Evolutionary conservation across 2,113 vertebrate genomes (phyloP).

Genomic region (Mormoops blainvillei): DNA sequence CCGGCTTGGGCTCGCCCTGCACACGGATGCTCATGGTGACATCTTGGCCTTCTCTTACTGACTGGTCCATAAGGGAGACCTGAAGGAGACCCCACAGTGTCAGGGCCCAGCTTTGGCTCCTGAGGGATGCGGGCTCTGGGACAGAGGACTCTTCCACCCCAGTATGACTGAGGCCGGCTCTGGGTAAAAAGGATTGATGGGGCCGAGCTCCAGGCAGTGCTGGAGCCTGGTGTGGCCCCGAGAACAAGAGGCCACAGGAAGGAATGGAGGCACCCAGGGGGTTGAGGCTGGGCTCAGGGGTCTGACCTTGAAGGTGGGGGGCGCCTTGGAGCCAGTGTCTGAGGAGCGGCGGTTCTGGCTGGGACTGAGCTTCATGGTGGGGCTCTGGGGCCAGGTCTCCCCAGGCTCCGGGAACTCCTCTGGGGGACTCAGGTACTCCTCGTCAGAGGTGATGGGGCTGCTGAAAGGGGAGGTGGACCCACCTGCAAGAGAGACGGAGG

Average conservation of each 20-base stretch:
- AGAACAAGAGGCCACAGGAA: not conserved
- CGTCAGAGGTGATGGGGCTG: slow-evolving; percentile 97
- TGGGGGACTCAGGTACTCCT: slow-evolving; percentile 96
- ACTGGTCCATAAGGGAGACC: slow-evolving; percentile 89
- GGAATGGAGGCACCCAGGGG: not conserved
- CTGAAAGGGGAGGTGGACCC: slow-evolving; percentile 81
- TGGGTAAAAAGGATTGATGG: not conserved
- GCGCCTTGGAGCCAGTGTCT: slow-evolving; percentile 87
- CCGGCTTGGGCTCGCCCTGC: slow-evolving; percentile 94
- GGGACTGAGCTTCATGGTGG: slow-evolving; percentile 78
- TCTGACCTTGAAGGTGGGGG: slow-evolving; percentile 93
- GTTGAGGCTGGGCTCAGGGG: not conserved
- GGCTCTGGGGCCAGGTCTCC: slow-evolving; percentile 74
- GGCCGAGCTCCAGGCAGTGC: not conserved
- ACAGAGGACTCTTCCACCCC: not conserved
- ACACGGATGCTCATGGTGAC: slow-evolving; percentile 91
- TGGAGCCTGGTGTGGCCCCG: not conserved
- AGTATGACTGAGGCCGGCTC: not conserved
- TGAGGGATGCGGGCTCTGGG: not conserved
- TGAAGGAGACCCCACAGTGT: slow-evolving; percentile 68
- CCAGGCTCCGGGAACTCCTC: slow-evolving; percentile 91
- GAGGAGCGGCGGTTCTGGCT: slow-evolving; percentile 75
- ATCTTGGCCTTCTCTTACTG: slow-evolving; percentile 92
- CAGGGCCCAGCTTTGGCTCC: not conserved
- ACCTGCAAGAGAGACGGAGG: slow-evolving; percentile 48